Conservation (phyloP, 2,888 invertebrate species). For the Caenorhabditis becei region DNA sequence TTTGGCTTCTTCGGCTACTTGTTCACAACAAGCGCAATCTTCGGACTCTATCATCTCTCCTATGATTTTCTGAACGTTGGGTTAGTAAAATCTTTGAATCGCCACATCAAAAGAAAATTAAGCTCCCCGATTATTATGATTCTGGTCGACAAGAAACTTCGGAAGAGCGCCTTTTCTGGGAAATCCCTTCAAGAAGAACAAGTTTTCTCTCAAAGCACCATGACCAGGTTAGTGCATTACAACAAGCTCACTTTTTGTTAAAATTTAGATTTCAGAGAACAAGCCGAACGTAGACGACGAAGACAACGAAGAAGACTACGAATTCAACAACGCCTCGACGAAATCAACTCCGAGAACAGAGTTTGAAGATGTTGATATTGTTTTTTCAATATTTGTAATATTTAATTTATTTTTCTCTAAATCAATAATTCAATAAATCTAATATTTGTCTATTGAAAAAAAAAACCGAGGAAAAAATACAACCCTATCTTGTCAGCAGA, state of each 20-base stretch:
- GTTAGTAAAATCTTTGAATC: background rate
- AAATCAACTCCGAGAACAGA: no score
- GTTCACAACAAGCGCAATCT: slow-evolving; percentile 26
- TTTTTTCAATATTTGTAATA: no score
- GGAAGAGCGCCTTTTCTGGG: background rate
- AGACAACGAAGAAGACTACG: no score
- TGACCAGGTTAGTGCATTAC: no score
- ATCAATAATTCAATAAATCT: background rate
- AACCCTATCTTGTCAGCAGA: slow-evolving; percentile 34
- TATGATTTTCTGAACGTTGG: slow-evolving; percentile 23
- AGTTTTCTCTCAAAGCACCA: background rate
- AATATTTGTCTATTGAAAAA: background rate
- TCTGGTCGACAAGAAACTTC: slow-evolving; percentile 3
- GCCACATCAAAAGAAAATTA: background rate
- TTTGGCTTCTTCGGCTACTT: slow-evolving; percentile 5
- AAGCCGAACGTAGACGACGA: no score
- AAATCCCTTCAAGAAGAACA: background rate
- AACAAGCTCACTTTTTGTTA: no score
- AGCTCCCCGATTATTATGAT: slow-evolving; percentile 20
- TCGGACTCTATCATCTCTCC: slow-evolving; percentile 16
- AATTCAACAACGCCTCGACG: no score
- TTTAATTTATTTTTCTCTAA: background rate
- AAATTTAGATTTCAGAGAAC: no score
- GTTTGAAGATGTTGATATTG: no score
- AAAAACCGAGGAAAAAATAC: background rate